Percentiles rank a stretch among this genome's conserved stretches.
Conservation (phyloP, 2,888 invertebrate species). For the Rhorus exstirpatorius region DNA sequence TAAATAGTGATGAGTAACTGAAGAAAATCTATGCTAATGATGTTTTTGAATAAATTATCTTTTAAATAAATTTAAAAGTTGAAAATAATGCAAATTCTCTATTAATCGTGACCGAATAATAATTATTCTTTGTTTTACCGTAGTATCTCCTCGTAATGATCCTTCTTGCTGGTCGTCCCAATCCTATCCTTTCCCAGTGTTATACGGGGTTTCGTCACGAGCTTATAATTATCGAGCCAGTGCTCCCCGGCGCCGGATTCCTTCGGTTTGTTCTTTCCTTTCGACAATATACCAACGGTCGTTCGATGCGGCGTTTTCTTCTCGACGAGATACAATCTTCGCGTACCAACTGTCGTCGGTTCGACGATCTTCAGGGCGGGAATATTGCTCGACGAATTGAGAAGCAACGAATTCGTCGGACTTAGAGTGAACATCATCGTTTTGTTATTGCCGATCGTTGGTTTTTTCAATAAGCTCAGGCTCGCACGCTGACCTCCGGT, state of each 20-base stretch:
- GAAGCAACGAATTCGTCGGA: slow-evolving; percentile 75
- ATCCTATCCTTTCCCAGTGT: slow-evolving; percentile 78
- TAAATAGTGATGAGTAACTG: too few relatives aligned
- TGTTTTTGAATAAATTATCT: too few relatives aligned
- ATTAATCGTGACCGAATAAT: too few relatives aligned
- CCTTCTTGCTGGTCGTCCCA: slow-evolving; percentile 76
- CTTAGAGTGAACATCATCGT: slow-evolving; percentile 72
- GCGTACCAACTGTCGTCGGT: neutral
- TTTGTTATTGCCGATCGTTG: slow-evolving; percentile 45
- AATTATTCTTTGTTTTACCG: slow-evolving; percentile 63
- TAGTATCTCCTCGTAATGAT: slow-evolving; percentile 75
- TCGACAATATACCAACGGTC: slow-evolving; percentile 13
- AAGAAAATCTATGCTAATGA: too few relatives aligned
- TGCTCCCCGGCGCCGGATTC: neutral
- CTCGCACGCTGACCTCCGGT: slow-evolving; percentile 56
- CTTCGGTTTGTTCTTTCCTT: slow-evolving; percentile 44
- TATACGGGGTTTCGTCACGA: slow-evolving; percentile 68
- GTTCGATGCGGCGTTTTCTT: slow-evolving; percentile 37
- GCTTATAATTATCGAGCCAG: slow-evolving; percentile 50
- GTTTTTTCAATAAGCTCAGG: slow-evolving; percentile 77
- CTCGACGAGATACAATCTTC: slow-evolving; percentile 31
- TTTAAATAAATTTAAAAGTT: too few relatives aligned
- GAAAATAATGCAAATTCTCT: too few relatives aligned
- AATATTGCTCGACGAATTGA: slow-evolving; percentile 75
- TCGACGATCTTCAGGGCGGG: slow-evolving; percentile 79